A percentile compares a stretch with the other conserved stretches of the same genome.
Conservation (phyloP, 2,888 invertebrate species). For the Amiota minor region DNA sequence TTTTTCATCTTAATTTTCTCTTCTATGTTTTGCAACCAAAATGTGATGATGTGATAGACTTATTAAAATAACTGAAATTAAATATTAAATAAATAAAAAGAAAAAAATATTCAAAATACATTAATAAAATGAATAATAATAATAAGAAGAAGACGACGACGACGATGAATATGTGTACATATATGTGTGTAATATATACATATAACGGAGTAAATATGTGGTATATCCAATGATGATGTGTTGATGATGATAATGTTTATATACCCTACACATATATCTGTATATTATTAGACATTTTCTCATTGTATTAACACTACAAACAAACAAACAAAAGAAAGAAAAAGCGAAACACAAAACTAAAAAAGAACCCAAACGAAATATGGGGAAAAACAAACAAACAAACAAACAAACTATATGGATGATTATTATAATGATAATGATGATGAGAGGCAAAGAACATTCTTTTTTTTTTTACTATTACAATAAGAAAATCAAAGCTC, state of each 20-base stretch:
- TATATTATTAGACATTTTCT: constrained; percentile 33
- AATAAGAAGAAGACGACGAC: constrained; percentile 21
- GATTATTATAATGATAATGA: too few species aligned
- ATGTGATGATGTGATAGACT: constrained; percentile 73
- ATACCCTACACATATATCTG: constrained; percentile 1
- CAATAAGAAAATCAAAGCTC: neutral
- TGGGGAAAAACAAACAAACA: neutral
- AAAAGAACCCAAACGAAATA: neutral
- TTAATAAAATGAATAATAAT: too few species aligned
- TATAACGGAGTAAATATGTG: constrained; percentile 45
- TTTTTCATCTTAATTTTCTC: constrained; percentile 15
- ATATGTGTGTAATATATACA: constrained; percentile 26
- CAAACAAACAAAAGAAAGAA: neutral
- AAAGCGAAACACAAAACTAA: neutral
- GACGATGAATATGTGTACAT: constrained; percentile 48
- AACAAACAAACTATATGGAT: too few species aligned
- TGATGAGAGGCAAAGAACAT: neutral
- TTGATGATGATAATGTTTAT: too few species aligned
- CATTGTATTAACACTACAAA: constrained; percentile 50
- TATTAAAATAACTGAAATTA: constrained; percentile 60
- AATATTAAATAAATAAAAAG: constrained; percentile 56
- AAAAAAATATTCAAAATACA: constrained; percentile 20
- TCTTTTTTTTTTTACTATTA: neutral
- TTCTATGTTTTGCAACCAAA: constrained; percentile 58
- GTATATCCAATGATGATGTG: too few species aligned